Evolutionary conservation across 2,113 vertebrate genomes (phyloP).

Genomic region (Danionella cerebrum): DNA sequence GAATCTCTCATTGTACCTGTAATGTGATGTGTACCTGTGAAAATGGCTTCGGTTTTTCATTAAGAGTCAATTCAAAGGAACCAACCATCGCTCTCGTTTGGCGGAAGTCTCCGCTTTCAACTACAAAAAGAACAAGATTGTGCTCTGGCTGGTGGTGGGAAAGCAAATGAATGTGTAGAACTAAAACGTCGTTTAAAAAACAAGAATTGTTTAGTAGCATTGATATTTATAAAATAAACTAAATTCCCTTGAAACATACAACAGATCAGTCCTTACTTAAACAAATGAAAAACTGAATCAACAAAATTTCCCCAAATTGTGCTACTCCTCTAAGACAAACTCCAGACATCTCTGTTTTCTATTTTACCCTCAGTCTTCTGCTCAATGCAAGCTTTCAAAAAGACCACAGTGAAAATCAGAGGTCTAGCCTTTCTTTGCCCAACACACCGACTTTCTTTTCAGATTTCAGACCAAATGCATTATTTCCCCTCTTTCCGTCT

Average conservation of each 20-base stretch:
- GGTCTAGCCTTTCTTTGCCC: conserved; percentile 43
- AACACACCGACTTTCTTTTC: conserved; percentile 57
- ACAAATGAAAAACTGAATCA: not conserved
- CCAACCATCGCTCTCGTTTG: too few relatives aligned
- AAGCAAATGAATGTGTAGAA: too few relatives aligned
- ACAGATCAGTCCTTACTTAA: not conserved
- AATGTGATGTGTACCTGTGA: too few relatives aligned
- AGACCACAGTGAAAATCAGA: conserved; percentile 61
- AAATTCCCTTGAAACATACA: not conserved
- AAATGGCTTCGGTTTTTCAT: too few relatives aligned
- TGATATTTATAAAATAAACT: not conserved
- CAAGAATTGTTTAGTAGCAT: not conserved
- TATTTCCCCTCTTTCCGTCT: conserved; percentile 17
- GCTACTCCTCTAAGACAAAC: not conserved
- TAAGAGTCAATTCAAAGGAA: too few relatives aligned
- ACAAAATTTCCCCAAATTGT: not conserved
- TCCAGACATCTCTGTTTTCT: conserved; percentile 36
- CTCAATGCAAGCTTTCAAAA: conserved; percentile 57
- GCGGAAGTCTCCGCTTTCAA: too few relatives aligned
- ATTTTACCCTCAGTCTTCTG: conserved; percentile 40
- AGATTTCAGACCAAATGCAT: conserved; percentile 51
- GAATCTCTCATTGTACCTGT: too few relatives aligned
- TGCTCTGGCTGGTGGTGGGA: too few relatives aligned
- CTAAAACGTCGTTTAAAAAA: too few relatives aligned
- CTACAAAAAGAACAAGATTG: too few relatives aligned